A percentile compares a stretch with the other conserved stretches of the same genome.
phyloP scores from a whole-genome alignment of 1,140 invertebrate genomes.

The Neuroterus valhalla region DNA sequence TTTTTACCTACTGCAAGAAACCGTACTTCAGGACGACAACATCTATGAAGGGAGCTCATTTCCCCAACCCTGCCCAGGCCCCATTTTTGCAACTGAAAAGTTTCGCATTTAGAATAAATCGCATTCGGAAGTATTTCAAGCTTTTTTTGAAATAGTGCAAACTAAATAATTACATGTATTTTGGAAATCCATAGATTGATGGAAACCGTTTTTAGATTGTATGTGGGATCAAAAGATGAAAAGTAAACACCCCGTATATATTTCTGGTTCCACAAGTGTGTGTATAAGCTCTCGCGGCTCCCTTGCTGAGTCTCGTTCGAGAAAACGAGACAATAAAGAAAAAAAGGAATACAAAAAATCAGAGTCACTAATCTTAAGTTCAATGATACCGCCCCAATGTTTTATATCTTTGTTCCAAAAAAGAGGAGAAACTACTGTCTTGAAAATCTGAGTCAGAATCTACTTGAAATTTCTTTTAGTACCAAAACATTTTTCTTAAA shows the following conservation, averaged over 20 bases:
- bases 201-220: background rate
- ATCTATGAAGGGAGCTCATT: no score
- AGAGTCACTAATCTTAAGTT: constrained; percentile 29
- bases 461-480: no score
- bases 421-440: constrained; percentile 1
- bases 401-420: constrained; percentile 22
- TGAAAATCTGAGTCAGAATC: constrained; percentile 13
- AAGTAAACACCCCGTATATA: constrained; percentile 23
- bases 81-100: no score
- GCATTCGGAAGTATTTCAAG: no score
- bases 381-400: constrained; percentile 30
- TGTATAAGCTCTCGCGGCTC: constrained; percentile 7
- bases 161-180: no score
- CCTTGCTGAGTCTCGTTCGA: constrained; percentile 18
- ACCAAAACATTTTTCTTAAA: no score
- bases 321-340: constrained; percentile 18
- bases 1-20: no score
- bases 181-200: no score
- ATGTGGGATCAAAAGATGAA: constrained; percentile 5
- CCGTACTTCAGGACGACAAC: no score
- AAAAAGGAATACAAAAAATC: constrained; percentile 12
- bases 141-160: no score
- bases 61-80: no score
- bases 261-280: background rate
- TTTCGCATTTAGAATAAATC: no score